A percentile compares a stretch with the other conserved stretches of the same genome.
Conservation (phyloP, 1,140 invertebrate genomes). For the Pygmarrhopalites habei region DNA sequence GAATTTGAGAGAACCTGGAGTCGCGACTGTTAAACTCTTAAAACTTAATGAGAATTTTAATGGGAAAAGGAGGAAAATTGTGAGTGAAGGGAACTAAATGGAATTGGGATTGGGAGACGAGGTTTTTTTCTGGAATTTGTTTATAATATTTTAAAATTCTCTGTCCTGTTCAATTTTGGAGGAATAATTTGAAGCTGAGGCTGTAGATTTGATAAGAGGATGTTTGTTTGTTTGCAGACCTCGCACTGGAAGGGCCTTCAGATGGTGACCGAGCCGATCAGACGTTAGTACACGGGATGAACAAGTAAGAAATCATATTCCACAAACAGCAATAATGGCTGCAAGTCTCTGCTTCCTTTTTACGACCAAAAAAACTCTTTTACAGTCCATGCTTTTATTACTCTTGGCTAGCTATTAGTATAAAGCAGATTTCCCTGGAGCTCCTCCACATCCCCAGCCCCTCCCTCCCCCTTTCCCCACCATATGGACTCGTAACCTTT, state of each 20-base stretch:
- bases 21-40: too few species aligned
- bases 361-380: background rate
- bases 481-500: too few species aligned
- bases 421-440: too few species aligned
- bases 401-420: too few species aligned
- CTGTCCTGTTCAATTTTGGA: background rate
- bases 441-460: too few species aligned
- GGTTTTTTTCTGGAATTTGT: too few species aligned
- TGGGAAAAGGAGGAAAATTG: too few species aligned
- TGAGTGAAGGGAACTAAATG: too few species aligned
- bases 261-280: slow-evolving; percentile 23
- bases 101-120: too few species aligned
- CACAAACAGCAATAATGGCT: background rate
- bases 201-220: background rate
- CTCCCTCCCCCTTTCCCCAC: too few species aligned
- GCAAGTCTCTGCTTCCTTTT: background rate
- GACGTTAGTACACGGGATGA: slow-evolving; percentile 29
- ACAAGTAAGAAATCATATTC: slow-evolving; percentile 26
- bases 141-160: background rate
- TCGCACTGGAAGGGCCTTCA: slow-evolving; percentile 31
- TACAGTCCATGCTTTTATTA: background rate
- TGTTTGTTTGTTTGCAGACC: slow-evolving; percentile 21
- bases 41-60: too few species aligned
- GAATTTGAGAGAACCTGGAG: too few species aligned
- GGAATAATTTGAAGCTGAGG: background rate